phyloP scores from a whole-genome alignment of 2,888 invertebrate genomes.

The Gryllus longicercus region DNA sequence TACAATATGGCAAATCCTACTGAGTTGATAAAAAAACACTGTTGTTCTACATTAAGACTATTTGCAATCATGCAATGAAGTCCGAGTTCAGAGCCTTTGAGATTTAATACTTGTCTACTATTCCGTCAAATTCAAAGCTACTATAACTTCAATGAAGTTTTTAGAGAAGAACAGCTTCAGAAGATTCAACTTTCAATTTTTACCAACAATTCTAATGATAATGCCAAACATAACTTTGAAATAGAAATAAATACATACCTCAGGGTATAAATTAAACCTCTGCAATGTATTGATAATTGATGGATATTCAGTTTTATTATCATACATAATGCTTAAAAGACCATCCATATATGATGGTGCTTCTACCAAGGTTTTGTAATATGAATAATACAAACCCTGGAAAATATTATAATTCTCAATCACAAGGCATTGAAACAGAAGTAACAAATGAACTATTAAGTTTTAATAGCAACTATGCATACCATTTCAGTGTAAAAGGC shows the following conservation, averaged over 20 bases:
- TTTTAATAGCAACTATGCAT: constrained; percentile 31
- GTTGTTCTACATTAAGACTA: too few species aligned
- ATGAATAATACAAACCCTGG: constrained; percentile 80
- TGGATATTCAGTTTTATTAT: constrained; percentile 78
- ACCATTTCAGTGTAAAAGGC: constrained; percentile 83
- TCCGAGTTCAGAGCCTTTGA: too few species aligned
- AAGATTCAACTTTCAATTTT: too few species aligned
- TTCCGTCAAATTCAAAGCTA: too few species aligned
- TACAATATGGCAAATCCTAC: too few species aligned
- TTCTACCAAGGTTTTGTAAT: constrained; percentile 76
- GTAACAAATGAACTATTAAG: background rate
- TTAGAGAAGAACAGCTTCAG: too few species aligned
- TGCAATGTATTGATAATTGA: constrained; percentile 75
- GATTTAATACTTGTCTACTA: too few species aligned
- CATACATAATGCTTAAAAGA: constrained; percentile 61
- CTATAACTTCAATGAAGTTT: too few species aligned
- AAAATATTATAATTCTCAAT: constrained; percentile 38
- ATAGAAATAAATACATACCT: constrained; percentile 54
- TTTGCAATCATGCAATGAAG: too few species aligned
- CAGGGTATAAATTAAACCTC: constrained; percentile 80
- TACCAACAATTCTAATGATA: too few species aligned
- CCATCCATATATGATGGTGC: constrained; percentile 61
- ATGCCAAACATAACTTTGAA: background rate
- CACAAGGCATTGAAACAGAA: too few species aligned
- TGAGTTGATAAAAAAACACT: too few species aligned